Evolutionary conservation across 1,140 invertebrate genomes (phyloP).

Genomic region (Penaeus indicus): DNA sequence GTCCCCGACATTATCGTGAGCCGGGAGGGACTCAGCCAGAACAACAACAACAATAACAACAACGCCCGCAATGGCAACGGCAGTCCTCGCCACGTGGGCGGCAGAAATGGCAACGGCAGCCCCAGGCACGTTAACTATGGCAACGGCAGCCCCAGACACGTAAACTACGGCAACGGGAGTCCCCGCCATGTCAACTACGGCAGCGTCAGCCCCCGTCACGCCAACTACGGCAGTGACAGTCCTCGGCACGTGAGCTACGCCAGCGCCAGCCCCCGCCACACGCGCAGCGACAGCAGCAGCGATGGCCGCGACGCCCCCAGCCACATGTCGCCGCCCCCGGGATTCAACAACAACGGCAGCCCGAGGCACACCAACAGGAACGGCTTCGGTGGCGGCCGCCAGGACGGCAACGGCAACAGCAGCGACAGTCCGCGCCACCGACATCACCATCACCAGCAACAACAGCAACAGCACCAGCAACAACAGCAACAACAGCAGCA

Average conservation of each 20-base stretch:
- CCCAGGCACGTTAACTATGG: constrained; percentile 16
- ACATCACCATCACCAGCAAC: background rate
- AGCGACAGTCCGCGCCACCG: constrained; percentile 8
- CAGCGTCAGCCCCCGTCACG: constrained; percentile 21
- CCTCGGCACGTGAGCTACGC: constrained; percentile 36
- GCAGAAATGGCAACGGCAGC: constrained; percentile 9
- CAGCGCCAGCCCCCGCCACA: constrained; percentile 42
- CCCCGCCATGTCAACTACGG: constrained; percentile 2
- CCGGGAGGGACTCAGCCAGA: constrained; percentile 43
- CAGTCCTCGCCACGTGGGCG: background rate
- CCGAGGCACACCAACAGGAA: constrained; percentile 47
- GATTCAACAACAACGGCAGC: constrained; percentile 50
- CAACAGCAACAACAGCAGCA: background rate
- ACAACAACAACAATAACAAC: constrained; percentile 39
- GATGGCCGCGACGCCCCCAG: constrained; percentile 49
- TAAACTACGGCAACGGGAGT: constrained; percentile 11
- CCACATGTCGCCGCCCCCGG: constrained; percentile 32
- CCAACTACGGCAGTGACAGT: constrained; percentile 40
- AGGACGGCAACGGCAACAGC: constrained; percentile 37
- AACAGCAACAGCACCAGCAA: background rate
- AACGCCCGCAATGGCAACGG: constrained; percentile 5
- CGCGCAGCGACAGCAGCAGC: constrained; percentile 37
- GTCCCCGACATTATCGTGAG: constrained; percentile 57
- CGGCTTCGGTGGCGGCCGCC: constrained; percentile 20
- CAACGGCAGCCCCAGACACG: constrained; percentile 15